phyloP scores from a whole-genome alignment of 2,113 vertebrate species.

The Jaculus jaculus region DNA sequence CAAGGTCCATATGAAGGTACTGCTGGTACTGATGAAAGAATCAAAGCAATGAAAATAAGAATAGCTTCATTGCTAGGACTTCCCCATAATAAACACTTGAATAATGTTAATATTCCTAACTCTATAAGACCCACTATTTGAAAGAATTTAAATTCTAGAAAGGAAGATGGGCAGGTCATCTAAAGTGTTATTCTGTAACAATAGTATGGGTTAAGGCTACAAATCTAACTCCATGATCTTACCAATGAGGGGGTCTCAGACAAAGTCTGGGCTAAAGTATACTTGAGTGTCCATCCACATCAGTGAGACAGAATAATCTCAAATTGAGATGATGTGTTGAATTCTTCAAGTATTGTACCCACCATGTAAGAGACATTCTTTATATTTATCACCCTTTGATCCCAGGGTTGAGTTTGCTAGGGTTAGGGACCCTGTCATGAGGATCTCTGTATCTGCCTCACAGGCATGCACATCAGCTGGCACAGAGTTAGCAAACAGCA shows the following conservation, averaged over 20 bases:
- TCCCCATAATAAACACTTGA: neutral
- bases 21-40: neutral
- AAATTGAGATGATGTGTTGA: neutral
- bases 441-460: neutral
- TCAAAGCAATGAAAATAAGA: constrained; percentile 7
- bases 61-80: neutral
- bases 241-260: neutral
- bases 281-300: neutral
- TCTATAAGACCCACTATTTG: neutral
- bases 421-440: neutral
- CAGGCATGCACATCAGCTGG: neutral
- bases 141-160: constrained; percentile 4
- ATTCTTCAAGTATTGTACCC: neutral
- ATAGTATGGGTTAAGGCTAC: neutral
- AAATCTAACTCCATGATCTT: neutral
- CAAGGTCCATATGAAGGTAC: neutral
- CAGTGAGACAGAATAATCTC: neutral
- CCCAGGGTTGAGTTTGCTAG: neutral
- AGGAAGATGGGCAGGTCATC: neutral
- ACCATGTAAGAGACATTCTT: neutral
- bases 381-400: neutral
- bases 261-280: neutral
- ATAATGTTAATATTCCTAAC: neutral
- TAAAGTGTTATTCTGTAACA: neutral
- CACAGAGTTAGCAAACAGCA: neutral